Evolutionary conservation across 2,797 vertebrate genomes (phyloP).

Genomic region (Buceros bicornis): DNA sequence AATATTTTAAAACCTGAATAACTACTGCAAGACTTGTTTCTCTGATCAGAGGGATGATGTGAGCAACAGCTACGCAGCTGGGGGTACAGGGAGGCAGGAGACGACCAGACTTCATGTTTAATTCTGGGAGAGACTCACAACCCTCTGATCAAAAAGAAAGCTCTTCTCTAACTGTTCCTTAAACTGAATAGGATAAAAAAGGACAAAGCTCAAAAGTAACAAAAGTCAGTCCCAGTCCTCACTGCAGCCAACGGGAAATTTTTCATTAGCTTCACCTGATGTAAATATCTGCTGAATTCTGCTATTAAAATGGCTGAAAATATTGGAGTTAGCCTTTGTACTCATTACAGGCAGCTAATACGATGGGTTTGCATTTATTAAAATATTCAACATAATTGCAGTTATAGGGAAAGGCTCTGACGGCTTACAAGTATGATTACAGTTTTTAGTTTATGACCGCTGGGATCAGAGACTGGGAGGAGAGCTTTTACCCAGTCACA

Average conservation of each 20-base stretch:
- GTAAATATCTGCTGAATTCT: constrained; percentile 9
- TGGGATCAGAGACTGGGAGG: neutral
- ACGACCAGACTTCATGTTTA: neutral
- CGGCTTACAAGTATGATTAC: neutral
- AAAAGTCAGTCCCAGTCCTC: neutral
- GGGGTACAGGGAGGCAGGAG: neutral
- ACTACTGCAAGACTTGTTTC: neutral
- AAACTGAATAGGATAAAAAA: neutral
- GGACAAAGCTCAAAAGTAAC: neutral
- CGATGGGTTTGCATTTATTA: neutral
- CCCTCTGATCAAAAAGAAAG: constrained; percentile 2
- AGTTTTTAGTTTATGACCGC: neutral
- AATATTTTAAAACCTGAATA: neutral
- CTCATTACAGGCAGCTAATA: neutral
- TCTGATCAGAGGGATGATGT: neutral
- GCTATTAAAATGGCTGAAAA: neutral
- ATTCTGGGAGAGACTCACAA: neutral
- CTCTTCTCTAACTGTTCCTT: neutral
- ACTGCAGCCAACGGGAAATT: neutral
- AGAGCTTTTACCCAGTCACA: neutral
- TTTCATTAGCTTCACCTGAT: neutral
- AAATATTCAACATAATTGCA: neutral
- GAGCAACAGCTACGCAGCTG: neutral
- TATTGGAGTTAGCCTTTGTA: neutral
- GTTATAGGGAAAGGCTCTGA: neutral